Evolutionary conservation across 2,113 vertebrate genomes (phyloP).

Genomic region (Pelecanoides urinatrix): DNA sequence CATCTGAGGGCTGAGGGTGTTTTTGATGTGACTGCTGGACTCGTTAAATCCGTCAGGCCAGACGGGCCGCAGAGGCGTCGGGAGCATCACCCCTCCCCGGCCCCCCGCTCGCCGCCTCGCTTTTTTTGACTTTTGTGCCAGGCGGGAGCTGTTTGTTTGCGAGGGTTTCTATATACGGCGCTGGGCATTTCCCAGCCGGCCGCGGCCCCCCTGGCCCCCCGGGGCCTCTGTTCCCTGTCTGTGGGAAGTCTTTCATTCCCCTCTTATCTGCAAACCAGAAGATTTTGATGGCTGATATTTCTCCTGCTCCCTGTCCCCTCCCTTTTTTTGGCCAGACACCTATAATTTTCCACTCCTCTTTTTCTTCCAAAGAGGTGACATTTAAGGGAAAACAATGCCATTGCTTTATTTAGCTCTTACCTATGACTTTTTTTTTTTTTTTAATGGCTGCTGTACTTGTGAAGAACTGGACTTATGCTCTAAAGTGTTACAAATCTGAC

Average conservation of each 20-base stretch:
- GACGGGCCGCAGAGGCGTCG: neutral
- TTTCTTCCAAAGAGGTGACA: neutral
- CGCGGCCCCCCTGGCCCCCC: accelerated
- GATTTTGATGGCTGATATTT: slow-evolving; percentile 13
- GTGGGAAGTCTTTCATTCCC: slow-evolving; percentile 30
- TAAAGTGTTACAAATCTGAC: neutral
- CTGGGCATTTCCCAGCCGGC: neutral
- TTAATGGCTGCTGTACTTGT: neutral
- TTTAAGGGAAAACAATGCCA: slow-evolving; percentile 1
- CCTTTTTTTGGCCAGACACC: neutral
- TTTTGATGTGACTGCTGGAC: slow-evolving; percentile 49
- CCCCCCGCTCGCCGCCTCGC: neutral
- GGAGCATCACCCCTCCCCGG: neutral
- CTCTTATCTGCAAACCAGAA: slow-evolving; percentile 35
- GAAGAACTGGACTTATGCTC: neutral
- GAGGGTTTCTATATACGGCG: neutral
- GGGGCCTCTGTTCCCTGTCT: neutral
- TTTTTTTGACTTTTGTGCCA: neutral
- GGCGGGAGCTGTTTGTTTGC: neutral
- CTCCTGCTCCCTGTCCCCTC: neutral
- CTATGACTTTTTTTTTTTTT: neutral
- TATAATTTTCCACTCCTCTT: neutral
- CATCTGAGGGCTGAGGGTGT: neutral
- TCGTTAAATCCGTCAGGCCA: neutral
- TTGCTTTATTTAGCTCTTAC: slow-evolving; percentile 8